Conservation (phyloP, 2,113 vertebrate species). For the Haemorhous mexicanus region DNA sequence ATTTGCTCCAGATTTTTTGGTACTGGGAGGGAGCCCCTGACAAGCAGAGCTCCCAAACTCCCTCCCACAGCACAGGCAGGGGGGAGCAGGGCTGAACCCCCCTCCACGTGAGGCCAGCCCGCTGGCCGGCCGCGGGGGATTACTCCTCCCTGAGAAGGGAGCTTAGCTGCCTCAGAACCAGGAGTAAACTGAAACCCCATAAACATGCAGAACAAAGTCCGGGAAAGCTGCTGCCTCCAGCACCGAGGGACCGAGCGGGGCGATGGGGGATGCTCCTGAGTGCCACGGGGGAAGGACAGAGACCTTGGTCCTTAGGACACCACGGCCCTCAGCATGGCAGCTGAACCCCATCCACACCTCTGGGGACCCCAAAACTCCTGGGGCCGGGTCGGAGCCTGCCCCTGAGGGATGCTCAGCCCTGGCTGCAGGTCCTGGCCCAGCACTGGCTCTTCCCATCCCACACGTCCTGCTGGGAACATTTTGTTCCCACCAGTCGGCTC, state of each 20-base stretch:
- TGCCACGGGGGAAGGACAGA: accelerated
- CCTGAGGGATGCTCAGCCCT: neutral
- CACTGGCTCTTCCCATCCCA: neutral
- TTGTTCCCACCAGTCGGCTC: constrained; percentile 5
- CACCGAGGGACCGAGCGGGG: accelerated
- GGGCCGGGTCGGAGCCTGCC: accelerated
- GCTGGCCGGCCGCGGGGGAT: neutral
- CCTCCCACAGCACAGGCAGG: neutral
- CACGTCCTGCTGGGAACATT: constrained; percentile 8
- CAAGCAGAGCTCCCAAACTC: neutral
- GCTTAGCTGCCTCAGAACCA: constrained; percentile 11
- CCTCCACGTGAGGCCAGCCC: neutral
- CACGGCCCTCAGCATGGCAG: accelerated
- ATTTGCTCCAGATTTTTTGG: neutral
- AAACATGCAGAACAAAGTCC: constrained; percentile 28
- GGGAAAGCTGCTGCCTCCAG: neutral
- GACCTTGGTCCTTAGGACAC: accelerated
- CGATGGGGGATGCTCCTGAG: accelerated
- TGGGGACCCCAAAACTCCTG: accelerated
- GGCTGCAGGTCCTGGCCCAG: neutral
- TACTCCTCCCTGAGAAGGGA: neutral
- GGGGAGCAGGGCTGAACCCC: neutral
- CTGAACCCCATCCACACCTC: neutral
- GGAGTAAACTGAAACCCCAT: constrained; percentile 34
- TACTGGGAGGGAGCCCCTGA: neutral